Base-by-base conservation (phyloP, 2,113 vertebrate species). In the Neogobius melanostomus region DNA sequence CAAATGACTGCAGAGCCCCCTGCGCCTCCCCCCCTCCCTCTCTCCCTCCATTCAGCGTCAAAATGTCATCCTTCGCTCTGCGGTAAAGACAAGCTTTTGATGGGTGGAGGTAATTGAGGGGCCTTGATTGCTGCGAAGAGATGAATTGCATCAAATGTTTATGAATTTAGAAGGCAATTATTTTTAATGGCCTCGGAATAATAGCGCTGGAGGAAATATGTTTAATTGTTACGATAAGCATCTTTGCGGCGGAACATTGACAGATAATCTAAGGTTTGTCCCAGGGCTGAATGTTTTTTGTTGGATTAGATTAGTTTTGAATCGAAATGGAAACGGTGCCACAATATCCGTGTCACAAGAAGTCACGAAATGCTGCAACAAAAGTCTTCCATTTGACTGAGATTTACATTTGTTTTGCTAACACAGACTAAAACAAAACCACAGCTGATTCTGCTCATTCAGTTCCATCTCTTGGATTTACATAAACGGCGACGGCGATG, bases 1-100 rank as follows among this genome's bases (percentile, higher is more conserved):
- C 94, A 94, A 96, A 95, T 96, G 94, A 94, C 91, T 93, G 91
- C 72, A 54, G 94, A 92, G 94, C 93, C 93, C 93, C 92, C 92
- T 93, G 93, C 15, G 49, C 49, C 49, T 12, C 11, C 49, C 9
- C 10, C 51, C 17, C 14, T 51, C 5, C 7, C 49, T 11, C 9
- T 9, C 52, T 9, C 16, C 92, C 94, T 91, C 95, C 95, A 95
- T 96, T 97, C 94, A 94, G 95, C 93, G 94, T 92, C 85, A 96
- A 36, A 98, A 98, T 96, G 96, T 98, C 97, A 98, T 91, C 46
- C 46, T 47, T 96, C 92, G 95, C 94, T 10, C 17, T 2, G 94
- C 90, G 93, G 95, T 94, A 93, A 94, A 98, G 95, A 93, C 83
- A 93, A 88, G 89, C 86, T 91, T 94, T 92, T 95, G 95, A 95